These are phyloP conservation scores for Conger conger DNA, from an alignment of 2,113 vertebrate genomes.

Conservation along the genomic window DNA sequence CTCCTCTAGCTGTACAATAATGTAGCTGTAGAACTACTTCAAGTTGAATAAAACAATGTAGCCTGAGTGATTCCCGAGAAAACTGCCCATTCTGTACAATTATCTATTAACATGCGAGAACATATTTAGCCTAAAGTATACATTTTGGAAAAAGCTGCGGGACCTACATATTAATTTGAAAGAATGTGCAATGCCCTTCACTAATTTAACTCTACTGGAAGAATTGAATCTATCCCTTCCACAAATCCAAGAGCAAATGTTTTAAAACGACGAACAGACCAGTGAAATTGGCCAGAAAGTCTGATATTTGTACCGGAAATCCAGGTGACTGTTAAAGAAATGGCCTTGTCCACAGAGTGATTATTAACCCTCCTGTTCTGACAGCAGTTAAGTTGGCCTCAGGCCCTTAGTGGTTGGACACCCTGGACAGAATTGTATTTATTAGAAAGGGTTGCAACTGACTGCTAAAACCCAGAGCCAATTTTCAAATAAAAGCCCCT, in stretches of 20 bases:
- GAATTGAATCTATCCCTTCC: not conserved
- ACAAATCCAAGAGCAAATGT: too few species aligned
- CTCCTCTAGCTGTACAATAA: not conserved
- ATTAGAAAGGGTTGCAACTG: not conserved
- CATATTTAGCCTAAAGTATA: too few species aligned
- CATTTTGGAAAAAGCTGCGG: too few species aligned
- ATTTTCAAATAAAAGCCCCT: not conserved
- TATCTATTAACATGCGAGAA: too few species aligned
- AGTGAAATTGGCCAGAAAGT: conserved; percentile 37
- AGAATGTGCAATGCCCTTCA: too few species aligned
- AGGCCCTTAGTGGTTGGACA: not conserved
- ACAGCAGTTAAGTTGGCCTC: conserved; percentile 45
- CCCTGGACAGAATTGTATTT: not conserved
- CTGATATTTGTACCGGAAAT: conserved; percentile 32
- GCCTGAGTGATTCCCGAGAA: too few species aligned
- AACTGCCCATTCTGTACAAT: too few species aligned
- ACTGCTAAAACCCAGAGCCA: not conserved
- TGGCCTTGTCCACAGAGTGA: not conserved
- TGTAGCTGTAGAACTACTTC: too few species aligned
- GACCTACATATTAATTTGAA: too few species aligned
- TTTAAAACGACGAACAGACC: not conserved
- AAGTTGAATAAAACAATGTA: too few species aligned
- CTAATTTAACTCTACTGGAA: not conserved
- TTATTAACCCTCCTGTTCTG: conserved; percentile 46
- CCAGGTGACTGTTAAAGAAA: conserved; percentile 50